Percentiles rank a stretch among this genome's conserved stretches.
phyloP scores from a whole-genome alignment of 2,113 vertebrate species.

The Salvator merianae region DNA sequence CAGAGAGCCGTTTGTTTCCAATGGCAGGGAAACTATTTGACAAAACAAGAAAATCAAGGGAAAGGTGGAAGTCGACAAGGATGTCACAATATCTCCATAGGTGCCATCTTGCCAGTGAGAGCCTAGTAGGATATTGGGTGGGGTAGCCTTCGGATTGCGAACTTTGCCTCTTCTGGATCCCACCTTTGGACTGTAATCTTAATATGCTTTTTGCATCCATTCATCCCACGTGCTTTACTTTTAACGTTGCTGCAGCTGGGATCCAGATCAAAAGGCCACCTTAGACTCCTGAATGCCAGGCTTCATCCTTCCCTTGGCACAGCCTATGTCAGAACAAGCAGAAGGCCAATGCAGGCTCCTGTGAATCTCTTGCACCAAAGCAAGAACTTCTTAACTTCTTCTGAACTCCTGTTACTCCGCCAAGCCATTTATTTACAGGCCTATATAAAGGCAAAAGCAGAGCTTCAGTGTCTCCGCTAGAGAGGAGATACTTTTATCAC shows the following conservation, averaged over 20 bases:
- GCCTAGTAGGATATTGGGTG: not conserved
- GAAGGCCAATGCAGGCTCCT: not conserved
- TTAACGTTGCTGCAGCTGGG: not conserved
- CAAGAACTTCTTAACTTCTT: not conserved
- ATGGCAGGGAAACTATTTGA: not conserved
- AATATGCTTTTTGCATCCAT: not conserved
- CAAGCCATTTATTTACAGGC: slow-evolving; percentile 8
- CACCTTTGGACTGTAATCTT: not conserved
- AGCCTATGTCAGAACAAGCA: not conserved
- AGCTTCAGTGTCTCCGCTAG: not conserved
- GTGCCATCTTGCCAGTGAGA: not conserved
- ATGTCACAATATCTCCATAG: not conserved
- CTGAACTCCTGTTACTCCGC: not conserved
- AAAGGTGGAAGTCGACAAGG: not conserved
- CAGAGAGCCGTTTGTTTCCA: not conserved
- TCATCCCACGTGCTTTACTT: not conserved
- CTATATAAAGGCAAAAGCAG: not conserved
- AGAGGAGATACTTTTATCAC: slow-evolving; percentile 14
- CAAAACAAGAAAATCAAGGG: not conserved
- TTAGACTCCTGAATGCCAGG: too few species aligned
- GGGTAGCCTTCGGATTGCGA: not conserved
- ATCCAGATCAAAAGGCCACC: not conserved
- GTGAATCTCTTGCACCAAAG: not conserved
- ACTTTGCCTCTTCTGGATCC: not conserved
- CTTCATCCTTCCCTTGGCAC: not conserved